Conservation (phyloP, 2,113 vertebrate genomes). For the Toxotes jaculatrix region DNA sequence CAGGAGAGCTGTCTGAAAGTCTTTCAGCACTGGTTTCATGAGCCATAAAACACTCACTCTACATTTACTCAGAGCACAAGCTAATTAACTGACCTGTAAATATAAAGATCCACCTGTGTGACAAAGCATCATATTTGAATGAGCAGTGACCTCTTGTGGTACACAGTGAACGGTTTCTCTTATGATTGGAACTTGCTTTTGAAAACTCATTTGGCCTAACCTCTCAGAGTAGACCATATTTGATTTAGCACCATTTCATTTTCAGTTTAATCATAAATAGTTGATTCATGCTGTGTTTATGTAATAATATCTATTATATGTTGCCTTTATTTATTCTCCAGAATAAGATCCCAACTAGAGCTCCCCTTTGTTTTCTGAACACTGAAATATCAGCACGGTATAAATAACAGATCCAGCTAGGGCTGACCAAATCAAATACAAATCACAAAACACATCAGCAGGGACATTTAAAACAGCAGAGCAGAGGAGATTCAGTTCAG, state of each 20-base stretch:
- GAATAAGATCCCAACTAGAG: no score
- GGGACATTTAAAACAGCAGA: background rate
- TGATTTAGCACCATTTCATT: no score
- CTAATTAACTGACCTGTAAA: background rate
- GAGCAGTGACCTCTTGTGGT: slow-evolving; percentile 56
- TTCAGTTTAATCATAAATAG: background rate
- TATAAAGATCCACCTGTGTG: background rate
- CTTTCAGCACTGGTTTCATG: no score
- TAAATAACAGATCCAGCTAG: no score
- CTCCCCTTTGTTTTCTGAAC: no score
- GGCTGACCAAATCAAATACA: background rate
- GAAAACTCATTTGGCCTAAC: background rate
- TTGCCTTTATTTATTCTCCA: background rate
- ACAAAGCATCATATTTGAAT: background rate
- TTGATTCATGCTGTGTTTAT: background rate
- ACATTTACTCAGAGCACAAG: background rate
- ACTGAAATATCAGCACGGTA: no score
- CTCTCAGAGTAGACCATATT: background rate
- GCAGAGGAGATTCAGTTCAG: background rate
- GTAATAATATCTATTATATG: background rate
- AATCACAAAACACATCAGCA: background rate
- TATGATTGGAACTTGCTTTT: background rate
- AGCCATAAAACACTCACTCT: background rate
- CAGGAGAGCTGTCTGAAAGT: no score
- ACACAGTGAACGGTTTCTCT: accelerated